Conservation (phyloP, 2,113 vertebrate genomes). For the Erythrocebus patas region DNA sequence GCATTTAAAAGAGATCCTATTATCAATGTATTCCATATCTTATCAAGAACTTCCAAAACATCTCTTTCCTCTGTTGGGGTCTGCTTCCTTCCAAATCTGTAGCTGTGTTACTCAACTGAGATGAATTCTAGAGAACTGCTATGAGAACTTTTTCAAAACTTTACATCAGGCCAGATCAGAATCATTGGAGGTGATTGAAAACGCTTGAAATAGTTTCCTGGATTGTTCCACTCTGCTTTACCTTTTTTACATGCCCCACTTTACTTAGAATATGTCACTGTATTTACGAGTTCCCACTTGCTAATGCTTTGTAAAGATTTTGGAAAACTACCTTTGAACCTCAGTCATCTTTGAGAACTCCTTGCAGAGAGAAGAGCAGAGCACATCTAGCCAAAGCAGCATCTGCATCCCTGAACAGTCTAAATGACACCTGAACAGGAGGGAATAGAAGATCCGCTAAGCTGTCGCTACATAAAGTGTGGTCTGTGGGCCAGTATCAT, state of each 20-base stretch:
- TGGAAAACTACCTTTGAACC: background rate
- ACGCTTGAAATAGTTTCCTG: background rate
- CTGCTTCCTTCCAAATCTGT: background rate
- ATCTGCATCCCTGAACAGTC: too few species aligned
- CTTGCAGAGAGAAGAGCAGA: constrained; percentile 7
- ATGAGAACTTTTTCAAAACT: background rate
- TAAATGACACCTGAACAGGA: background rate
- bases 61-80: background rate
- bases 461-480: background rate
- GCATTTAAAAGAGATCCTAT: background rate
- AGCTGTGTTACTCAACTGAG: background rate
- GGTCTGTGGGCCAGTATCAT: too few species aligned
- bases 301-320: background rate
- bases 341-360: background rate
- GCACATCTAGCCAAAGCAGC: background rate
- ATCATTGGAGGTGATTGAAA: background rate
- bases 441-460: background rate
- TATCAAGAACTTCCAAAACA: background rate
- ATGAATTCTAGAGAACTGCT: background rate
- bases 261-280: background rate
- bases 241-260: background rate
- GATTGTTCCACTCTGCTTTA: background rate
- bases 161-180: background rate
- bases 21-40: background rate
- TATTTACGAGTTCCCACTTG: background rate